Conservation (phyloP, 1,140 invertebrate species). For the Temnothorax longispinosus region DNA sequence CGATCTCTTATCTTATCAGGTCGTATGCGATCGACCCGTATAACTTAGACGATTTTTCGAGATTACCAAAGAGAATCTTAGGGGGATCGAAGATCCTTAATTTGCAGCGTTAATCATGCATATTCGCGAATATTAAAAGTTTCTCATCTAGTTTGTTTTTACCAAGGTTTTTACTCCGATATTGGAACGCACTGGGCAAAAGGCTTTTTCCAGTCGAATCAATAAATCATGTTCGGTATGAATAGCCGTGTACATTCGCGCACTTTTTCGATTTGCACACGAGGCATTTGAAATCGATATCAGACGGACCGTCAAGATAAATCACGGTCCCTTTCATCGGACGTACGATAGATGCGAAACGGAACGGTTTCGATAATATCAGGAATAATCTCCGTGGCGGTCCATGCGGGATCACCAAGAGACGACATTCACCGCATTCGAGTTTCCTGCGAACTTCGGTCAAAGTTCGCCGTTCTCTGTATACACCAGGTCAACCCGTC, state of each 20-base stretch:
- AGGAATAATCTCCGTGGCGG: conserved; percentile 14
- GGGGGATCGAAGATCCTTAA: not conserved
- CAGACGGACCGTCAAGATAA: conserved; percentile 14
- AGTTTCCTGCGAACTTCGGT: conserved; percentile 2
- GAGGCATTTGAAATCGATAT: not conserved
- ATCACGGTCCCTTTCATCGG: not conserved
- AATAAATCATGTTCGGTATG: conserved; percentile 19
- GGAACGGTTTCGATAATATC: not conserved
- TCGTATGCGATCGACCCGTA: not conserved
- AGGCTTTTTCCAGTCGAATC: conserved; percentile 5
- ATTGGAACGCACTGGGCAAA: not conserved
- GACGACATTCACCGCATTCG: not conserved
- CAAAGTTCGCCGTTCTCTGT: conserved; percentile 4
- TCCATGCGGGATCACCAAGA: not conserved
- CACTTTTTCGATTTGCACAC: not conserved
- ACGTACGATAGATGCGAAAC: not conserved
- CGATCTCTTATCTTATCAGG: not conserved
- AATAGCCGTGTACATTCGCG: conserved; percentile 5
- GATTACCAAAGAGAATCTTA: not conserved
- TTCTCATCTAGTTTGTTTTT: not conserved
- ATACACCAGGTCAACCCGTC: not conserved
- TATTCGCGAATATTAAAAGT: not conserved
- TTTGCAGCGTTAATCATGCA: not conserved
- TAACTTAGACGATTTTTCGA: not conserved
- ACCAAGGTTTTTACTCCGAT: not conserved